Evolutionary conservation across 2,113 vertebrate species (phyloP), one percentile per base, ranked within the genome.

Genomic region (Psilopsiagon aymara): DNA sequence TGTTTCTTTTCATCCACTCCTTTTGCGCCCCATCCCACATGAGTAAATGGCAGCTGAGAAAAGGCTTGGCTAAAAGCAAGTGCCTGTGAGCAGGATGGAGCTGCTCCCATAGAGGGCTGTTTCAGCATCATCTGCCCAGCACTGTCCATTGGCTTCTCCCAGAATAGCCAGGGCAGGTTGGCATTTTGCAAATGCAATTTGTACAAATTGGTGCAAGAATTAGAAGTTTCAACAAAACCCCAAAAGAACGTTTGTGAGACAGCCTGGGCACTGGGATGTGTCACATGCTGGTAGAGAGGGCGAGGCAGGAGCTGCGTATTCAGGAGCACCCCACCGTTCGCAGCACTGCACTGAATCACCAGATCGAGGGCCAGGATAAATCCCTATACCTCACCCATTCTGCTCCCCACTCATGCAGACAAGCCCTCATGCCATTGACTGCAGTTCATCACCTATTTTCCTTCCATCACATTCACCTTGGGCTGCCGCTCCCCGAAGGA

Each of bases 391-490:
- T 86, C 84, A 33, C 17, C 46, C 3, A 1, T 41, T 74, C 86
- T 16, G 46, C 68, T 62, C 47, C 71, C 81, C 35, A 18, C 23
- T 10, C 35, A 11, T 2, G 4, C 37, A 13, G 17, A 17, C 15
- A 23, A 82, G 53, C 35, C 33, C 44, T 13, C 21, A 9, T 0
- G 0, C 35, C 1, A 4, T 1, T 1, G 24, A 51, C 14, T 28
- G 35, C 75, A 73, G 23, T n/a, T 39, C 25, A 17, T n/a, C 15
- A 17, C 46, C 23, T 20, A 6, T 31, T 29, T 25, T 8, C 55
- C 64, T 64, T 31, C 57, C 67, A 53, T 52, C 10, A 2, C 24
- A 21, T 19, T 59, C 44, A 7, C 21, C 18, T 60, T 2, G 3
- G 27, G 35, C 69, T 87, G 39, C 44, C 39, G 74, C 16, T 57